Evolutionary conservation across 1,140 invertebrate species (phyloP).

Genomic region (Drosophila paulistorum): DNA sequence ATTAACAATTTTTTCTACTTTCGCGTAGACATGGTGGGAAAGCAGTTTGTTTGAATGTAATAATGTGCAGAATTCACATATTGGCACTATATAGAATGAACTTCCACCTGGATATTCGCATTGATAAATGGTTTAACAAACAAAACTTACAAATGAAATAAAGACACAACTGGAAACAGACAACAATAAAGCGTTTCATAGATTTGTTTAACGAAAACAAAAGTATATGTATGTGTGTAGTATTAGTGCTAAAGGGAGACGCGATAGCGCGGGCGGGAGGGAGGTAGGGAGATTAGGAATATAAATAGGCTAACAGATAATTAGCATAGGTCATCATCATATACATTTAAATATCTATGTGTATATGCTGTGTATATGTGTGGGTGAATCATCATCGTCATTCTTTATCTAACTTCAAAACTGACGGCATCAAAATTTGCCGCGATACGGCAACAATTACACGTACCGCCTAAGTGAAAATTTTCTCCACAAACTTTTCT

Average conservation of each 20-base stretch:
- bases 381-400: too few relatives aligned
- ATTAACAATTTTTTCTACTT: not conserved
- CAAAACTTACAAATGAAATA: conserved; percentile 53
- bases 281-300: conserved; percentile 27
- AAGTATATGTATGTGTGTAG: conserved; percentile 16
- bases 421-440: conserved; percentile 35
- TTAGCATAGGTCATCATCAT: conserved; percentile 33
- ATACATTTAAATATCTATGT: conserved; percentile 3
- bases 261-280: not conserved
- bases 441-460: not conserved
- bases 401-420: conserved; percentile 32
- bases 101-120: conserved; percentile 23
- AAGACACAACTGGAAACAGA: conserved; percentile 67
- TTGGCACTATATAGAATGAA: conserved; percentile 55
- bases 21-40: conserved; percentile 15
- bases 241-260: conserved; percentile 50
- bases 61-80: conserved; percentile 48
- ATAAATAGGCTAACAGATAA: conserved; percentile 38
- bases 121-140: conserved; percentile 45
- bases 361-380: not conserved
- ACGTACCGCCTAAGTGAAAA: conserved; percentile 2
- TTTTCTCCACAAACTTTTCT: not conserved
- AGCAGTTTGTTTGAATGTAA: conserved; percentile 20
- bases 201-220: conserved; percentile 49
- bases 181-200: conserved; percentile 67